Evolutionary conservation across 2,113 vertebrate species (phyloP).

Genomic region (Greenwoodochromis staneri): DNA sequence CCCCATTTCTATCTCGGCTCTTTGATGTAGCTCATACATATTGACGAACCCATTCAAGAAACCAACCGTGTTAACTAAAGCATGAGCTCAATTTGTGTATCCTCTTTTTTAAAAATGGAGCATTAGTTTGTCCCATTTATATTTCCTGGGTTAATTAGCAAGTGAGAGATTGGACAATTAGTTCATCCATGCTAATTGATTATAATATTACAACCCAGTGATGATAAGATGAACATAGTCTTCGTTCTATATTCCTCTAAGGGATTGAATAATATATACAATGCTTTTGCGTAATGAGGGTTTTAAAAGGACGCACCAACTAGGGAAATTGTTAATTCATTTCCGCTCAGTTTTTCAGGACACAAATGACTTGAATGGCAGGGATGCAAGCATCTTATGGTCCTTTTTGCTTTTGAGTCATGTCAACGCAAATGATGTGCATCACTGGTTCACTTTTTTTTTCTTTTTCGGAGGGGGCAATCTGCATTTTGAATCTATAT

Average conservation of each 20-base stretch:
- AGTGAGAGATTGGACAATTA: constrained; percentile 67
- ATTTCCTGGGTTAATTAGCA: constrained; percentile 61
- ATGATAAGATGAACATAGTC: constrained; percentile 55
- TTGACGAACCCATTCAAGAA: constrained; percentile 55
- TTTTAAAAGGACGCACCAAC: constrained; percentile 61
- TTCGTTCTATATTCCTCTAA: constrained; percentile 46
- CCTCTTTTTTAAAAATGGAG: not conserved
- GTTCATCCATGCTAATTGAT: constrained; percentile 67
- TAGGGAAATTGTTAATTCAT: constrained; percentile 67
- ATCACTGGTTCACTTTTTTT: not conserved
- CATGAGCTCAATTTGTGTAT: constrained; percentile 45
- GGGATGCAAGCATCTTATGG: not conserved
- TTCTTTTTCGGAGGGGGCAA: not conserved
- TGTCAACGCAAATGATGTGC: constrained; percentile 24
- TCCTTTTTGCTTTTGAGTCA: constrained; percentile 40
- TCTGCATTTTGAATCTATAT: not conserved
- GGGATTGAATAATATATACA: constrained; percentile 64
- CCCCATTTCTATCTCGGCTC: constrained; percentile 47
- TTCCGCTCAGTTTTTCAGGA: constrained; percentile 41
- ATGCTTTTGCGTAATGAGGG: constrained; percentile 62
- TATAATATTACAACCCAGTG: constrained; percentile 62
- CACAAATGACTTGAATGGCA: constrained; percentile 22
- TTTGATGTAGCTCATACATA: constrained; percentile 73
- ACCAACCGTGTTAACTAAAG: constrained; percentile 32
- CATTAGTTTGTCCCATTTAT: constrained; percentile 60